phyloP scores from a whole-genome alignment of 2,888 invertebrate species.

The Stenchaetothrips biformis region DNA sequence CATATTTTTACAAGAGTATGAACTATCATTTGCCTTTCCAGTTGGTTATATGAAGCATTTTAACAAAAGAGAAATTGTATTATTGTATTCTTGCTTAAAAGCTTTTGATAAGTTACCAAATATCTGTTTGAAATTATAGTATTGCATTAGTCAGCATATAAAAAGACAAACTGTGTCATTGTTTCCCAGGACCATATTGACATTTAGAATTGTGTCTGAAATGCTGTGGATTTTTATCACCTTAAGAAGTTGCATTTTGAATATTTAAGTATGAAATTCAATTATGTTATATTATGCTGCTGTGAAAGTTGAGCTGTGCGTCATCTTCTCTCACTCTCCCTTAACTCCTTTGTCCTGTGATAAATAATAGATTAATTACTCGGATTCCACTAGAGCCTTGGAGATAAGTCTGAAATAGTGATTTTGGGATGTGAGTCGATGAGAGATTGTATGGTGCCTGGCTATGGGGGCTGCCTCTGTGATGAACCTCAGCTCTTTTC shows the following conservation, averaged over 20 bases:
- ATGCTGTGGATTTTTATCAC: constrained; percentile 23
- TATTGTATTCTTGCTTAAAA: constrained; percentile 22
- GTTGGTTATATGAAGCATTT: constrained; percentile 1
- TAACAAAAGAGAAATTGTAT: not conserved
- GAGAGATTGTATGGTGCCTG: constrained; percentile 5
- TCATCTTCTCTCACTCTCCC: constrained; percentile 23
- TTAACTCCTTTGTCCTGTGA: constrained; percentile 24
- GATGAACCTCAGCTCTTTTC: constrained; percentile 8
- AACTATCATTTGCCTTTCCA: constrained; percentile 2
- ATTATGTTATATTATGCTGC: constrained; percentile 12
- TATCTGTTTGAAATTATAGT: constrained; percentile 8
- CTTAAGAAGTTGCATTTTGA: constrained; percentile 18
- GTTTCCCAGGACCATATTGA: constrained; percentile 8
- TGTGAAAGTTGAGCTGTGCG: constrained; percentile 14
- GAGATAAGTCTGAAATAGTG: constrained; percentile 25
- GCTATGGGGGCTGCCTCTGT: constrained; percentile 22
- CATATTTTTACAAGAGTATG: not conserved
- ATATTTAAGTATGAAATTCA: constrained; percentile 22
- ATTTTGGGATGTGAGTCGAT: constrained; percentile 21
- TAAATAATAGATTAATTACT: constrained; percentile 25
- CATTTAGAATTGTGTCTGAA: constrained; percentile 10
- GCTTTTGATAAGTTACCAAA: constrained; percentile 21
- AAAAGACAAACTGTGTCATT: constrained; percentile 4
- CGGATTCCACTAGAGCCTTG: constrained; percentile 24
- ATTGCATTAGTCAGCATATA: constrained; percentile 21